Conservation (phyloP, 2,113 vertebrate species). For the Forbesichthys papilliferus region DNA sequence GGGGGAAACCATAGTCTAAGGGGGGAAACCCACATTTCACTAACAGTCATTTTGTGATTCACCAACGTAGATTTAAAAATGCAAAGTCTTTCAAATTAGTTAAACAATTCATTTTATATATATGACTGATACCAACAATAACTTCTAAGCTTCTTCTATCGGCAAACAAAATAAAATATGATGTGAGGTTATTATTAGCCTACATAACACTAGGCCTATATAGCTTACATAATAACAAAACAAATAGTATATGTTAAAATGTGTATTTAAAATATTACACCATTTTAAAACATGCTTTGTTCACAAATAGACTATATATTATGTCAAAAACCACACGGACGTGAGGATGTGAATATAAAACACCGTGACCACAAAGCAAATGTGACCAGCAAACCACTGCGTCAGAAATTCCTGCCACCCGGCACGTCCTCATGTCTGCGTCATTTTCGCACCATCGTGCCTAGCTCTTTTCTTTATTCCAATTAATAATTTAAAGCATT, state of each 20-base stretch:
- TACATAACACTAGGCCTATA: no score
- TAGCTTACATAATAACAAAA: no score
- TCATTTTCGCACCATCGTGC: constrained; percentile 21
- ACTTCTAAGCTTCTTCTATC: no score
- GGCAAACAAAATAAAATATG: no score
- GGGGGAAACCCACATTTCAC: constrained; percentile 28
- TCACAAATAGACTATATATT: no score
- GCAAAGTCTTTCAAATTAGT: not conserved
- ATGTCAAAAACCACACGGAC: not conserved
- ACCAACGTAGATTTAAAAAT: not conserved
- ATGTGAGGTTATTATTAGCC: no score
- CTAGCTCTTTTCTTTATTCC: not conserved
- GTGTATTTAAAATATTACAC: no score
- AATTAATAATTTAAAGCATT: not conserved
- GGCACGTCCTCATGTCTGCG: constrained; percentile 73
- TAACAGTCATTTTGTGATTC: not conserved
- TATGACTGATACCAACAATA: no score
- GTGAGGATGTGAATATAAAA: not conserved
- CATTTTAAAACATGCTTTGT: no score
- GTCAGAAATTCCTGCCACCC: constrained; percentile 49
- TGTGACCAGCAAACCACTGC: constrained; percentile 47
- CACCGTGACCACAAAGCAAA: constrained; percentile 39
- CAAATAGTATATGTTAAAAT: no score
- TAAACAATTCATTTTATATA: no score
- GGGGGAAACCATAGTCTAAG: constrained; percentile 21